These are phyloP conservation scores for Ceyx margarethae DNA, from an alignment of 2,113 vertebrate genomes.

Conservation along the genomic window DNA sequence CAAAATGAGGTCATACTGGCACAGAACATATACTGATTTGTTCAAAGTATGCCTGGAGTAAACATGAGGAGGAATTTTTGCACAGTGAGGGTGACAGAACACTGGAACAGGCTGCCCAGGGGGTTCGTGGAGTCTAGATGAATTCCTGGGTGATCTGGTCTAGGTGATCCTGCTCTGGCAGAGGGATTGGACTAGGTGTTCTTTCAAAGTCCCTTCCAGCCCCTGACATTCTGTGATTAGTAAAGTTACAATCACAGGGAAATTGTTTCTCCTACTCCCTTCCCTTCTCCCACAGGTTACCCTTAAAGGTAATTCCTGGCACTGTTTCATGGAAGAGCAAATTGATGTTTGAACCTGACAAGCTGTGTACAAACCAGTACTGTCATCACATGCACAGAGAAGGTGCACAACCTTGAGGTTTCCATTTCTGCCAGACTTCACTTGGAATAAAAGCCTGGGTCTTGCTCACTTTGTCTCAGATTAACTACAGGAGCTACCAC, in stretches of 20 bases:
- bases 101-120: too few species aligned
- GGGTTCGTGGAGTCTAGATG: too few species aligned
- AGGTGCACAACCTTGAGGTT: background rate
- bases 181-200: too few species aligned
- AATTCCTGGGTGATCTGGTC: too few species aligned
- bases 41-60: background rate
- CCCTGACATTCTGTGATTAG: background rate
- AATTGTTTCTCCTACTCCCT: background rate
- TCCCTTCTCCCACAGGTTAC: background rate
- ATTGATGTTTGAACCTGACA: background rate
- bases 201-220: too few species aligned
- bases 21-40: background rate
- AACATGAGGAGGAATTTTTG: too few species aligned
- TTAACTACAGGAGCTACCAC: background rate
- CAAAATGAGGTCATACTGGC: background rate
- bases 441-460: background rate
- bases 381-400: background rate
- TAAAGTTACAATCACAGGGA: background rate
- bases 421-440: background rate
- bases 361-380: background rate
- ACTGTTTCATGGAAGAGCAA: background rate
- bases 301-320: background rate
- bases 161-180: too few species aligned
- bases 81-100: too few species aligned
- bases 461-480: background rate